Evolutionary conservation across 2,797 vertebrate genomes (phyloP).

Genomic region (Prunella strophiata): DNA sequence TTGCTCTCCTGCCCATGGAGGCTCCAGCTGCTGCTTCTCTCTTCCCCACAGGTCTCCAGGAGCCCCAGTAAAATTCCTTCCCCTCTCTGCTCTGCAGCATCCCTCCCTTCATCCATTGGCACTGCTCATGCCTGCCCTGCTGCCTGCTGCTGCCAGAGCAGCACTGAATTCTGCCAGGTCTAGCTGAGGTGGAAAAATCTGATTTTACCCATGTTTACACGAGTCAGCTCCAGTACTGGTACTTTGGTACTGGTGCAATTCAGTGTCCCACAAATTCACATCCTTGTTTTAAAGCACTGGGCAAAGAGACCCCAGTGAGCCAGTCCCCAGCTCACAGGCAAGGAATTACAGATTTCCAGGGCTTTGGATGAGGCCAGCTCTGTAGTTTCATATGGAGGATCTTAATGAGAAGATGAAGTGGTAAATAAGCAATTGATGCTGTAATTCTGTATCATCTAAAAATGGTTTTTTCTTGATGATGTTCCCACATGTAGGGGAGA

Average conservation of each 20-base stretch:
- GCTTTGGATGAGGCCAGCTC: neutral
- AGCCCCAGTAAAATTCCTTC: neutral
- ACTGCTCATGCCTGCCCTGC: fast-evolving
- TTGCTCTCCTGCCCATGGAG: neutral
- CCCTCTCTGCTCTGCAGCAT: neutral
- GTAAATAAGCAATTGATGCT: neutral
- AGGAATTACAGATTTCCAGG: neutral
- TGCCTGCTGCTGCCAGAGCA: neutral
- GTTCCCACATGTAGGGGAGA: neutral
- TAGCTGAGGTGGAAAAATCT: neutral
- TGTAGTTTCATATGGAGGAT: neutral
- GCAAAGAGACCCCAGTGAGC: neutral
- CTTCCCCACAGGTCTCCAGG: neutral
- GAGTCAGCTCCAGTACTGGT: neutral
- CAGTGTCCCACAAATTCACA: neutral
- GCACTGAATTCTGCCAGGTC: neutral
- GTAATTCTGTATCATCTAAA: neutral
- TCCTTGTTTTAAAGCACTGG: neutral
- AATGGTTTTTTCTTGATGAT: neutral
- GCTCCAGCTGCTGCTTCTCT: neutral
- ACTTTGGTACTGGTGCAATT: neutral
- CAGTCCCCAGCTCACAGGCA: neutral
- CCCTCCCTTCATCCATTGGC: fast-evolving
- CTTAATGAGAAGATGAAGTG: neutral
- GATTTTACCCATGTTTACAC: fast-evolving